phyloP scores from a whole-genome alignment of 2,797 vertebrate genomes.

The Tapera naevia region DNA sequence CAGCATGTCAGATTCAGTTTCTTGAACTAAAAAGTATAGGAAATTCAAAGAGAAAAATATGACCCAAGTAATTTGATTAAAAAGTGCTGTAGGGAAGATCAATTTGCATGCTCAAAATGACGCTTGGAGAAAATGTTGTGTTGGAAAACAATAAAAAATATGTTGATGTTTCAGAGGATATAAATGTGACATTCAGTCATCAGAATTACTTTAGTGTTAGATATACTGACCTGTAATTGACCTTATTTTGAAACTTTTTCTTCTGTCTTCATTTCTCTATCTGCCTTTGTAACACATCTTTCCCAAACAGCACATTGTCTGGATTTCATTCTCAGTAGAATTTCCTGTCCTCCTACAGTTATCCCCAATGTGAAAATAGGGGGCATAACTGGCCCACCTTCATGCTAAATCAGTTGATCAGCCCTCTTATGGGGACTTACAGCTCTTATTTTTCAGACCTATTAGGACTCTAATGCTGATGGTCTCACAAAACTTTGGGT shows the following conservation, averaged over 20 bases:
- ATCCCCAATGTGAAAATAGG: not conserved
- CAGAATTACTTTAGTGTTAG: not conserved
- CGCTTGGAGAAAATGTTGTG: not conserved
- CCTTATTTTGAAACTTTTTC: not conserved
- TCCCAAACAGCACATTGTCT: not conserved
- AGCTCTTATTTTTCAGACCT: not conserved
- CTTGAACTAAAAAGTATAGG: not conserved
- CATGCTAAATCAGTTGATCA: not conserved
- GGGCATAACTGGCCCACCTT: not conserved
- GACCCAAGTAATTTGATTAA: not conserved
- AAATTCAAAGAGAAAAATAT: not conserved
- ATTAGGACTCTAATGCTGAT: accelerated
- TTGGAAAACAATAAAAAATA: not conserved
- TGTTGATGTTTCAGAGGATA: not conserved
- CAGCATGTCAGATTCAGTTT: not conserved
- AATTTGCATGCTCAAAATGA: not conserved
- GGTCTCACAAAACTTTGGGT: not conserved
- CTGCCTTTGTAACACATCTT: not conserved
- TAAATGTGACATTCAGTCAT: not conserved
- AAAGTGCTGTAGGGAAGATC: not conserved
- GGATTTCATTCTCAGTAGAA: not conserved
- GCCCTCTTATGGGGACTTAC: not conserved
- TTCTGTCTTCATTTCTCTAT: not conserved
- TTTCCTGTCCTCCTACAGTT: not conserved
- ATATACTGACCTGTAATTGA: not conserved